Evolutionary conservation across 2,888 invertebrate genomes (phyloP), one percentile per base, ranked within the genome.

Genomic region (Priocnemis perturbator): DNA sequence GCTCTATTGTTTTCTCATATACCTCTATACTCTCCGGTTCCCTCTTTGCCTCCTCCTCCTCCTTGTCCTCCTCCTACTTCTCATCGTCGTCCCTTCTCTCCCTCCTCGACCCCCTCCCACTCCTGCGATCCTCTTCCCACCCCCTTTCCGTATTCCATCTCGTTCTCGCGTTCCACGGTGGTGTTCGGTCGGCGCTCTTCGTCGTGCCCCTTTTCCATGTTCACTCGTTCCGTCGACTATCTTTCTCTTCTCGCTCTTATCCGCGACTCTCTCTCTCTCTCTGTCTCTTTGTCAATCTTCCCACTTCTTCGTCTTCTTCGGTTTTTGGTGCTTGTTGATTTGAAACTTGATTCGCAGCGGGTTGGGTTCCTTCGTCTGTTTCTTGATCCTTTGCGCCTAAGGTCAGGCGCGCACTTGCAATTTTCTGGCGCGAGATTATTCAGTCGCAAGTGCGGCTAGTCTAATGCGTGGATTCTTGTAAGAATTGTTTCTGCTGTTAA

Each of bases 1-100:
- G 87, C 84, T 88, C 89, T 89, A 89, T 89, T 89, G 89, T 89
- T 89, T 89, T 89, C 89, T 89, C 88, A 88, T 89, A 88, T 88
- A 86, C 85, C 84, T 84, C 84, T 80, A 81, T 80, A 81, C 83
- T 81, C 82, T 83, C 78, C 69, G 68, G 73, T 71, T 71, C 79
- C 75, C 75, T 74, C 64, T 70, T 70, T 63, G 64, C 64, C 69
- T 44, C 50, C 50, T 71, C 57, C 73, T 74, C 76, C 71, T 79
- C 68, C 52, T 52, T 56, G 45, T 21, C 58, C 60, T 61, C 64
- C 56, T 59, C 59, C 53, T 57, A 56, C 53, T 55, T 15, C 30
- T 52, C 64, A 60, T 66, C 60, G 57, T 19, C 67, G 45, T 59
- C 30, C 30, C 60, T 53, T 44, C 37, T 14, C 56, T 59, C 44